phyloP scores from a whole-genome alignment of 2,797 vertebrate genomes.

The Hypotaenidia philippensis region DNA sequence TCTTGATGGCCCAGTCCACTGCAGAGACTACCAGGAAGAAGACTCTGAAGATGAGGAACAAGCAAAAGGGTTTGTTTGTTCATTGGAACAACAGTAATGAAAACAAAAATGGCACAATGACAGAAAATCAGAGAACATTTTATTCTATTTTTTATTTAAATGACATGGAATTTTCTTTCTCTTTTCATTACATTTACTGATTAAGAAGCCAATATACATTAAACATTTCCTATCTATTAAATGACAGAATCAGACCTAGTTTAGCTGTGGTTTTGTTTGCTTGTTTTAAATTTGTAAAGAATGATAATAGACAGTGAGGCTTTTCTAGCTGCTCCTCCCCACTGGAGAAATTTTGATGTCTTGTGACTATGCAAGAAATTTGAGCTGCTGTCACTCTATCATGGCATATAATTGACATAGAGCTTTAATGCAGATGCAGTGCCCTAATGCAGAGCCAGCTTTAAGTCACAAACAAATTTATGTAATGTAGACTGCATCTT shows the following conservation, averaged over 20 bases:
- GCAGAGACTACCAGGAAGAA: background rate
- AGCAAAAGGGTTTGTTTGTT: background rate
- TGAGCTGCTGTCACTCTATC: background rate
- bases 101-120: background rate
- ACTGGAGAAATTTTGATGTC: background rate
- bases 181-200: background rate
- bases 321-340: background rate
- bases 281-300: background rate
- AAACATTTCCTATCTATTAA: background rate
- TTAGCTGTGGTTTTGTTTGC: background rate
- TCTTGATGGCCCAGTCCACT: background rate
- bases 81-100: background rate
- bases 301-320: background rate
- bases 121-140: background rate
- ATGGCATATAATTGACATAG: background rate
- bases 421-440: background rate
- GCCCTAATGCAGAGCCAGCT: background rate
- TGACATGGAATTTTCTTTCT: background rate
- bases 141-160: background rate
- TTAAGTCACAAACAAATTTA: constrained; percentile 8
- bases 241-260: background rate
- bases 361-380: background rate
- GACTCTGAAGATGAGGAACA: background rate
- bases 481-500: background rate
- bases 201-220: background rate